Percentiles rank a stretch among this genome's conserved stretches.
phyloP scores from a whole-genome alignment of 2,797 vertebrate genomes.

The Borostomias antarcticus region DNA sequence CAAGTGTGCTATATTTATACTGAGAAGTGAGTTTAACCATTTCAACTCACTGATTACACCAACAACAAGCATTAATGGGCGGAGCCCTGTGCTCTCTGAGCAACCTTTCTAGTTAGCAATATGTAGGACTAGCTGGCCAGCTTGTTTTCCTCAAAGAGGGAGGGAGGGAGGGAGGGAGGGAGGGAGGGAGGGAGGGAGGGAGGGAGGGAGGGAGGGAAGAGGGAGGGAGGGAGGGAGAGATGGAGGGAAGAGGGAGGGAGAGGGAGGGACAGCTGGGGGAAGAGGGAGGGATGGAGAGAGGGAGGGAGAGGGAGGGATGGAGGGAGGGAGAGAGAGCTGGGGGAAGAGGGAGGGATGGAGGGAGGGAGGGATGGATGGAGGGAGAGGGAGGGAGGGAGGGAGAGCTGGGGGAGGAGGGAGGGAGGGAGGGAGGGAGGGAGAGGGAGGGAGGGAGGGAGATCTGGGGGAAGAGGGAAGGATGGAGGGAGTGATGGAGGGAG shows the following conservation, averaged over 20 bases:
- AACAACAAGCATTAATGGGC: too few relatives aligned
- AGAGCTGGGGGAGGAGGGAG: neutral
- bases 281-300: neutral
- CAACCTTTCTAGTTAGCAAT: constrained; percentile 38
- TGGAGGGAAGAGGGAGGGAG: neutral
- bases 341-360: constrained; percentile 6
- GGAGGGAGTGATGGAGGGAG: neutral
- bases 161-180: neutral
- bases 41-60: too few relatives aligned
- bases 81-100: too few relatives aligned
- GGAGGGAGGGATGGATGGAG: constrained; percentile 2
- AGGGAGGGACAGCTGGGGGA: too few relatives aligned
- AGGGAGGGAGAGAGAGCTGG: constrained; percentile 10
- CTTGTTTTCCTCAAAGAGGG: constrained; percentile 23
- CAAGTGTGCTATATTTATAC: too few relatives aligned
- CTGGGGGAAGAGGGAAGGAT: neutral
- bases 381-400: neutral
- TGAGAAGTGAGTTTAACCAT: too few relatives aligned
- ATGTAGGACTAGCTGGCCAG: constrained; percentile 39
- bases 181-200: neutral
- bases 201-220: too few relatives aligned
- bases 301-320: constrained; percentile 1
- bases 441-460: constrained; percentile 12
- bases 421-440: neutral
- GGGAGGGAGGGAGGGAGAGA: constrained; percentile 5